phyloP scores from a whole-genome alignment of 1,140 invertebrate species.

The Bombus superbus region DNA sequence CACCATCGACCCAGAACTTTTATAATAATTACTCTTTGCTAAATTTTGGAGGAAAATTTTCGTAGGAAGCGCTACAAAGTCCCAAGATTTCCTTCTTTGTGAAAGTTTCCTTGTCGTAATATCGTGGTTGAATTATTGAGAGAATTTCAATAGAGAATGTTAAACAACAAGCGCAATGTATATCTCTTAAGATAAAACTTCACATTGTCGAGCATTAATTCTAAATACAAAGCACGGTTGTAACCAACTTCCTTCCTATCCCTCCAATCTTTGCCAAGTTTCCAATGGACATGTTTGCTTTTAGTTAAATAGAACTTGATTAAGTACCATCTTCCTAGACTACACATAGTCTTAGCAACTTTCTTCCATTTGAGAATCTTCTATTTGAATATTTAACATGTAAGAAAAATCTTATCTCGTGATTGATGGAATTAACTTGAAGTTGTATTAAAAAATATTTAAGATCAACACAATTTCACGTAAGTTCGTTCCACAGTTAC shows the following conservation, averaged over 20 bases:
- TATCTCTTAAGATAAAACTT: not conserved
- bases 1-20: no score
- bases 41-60: no score
- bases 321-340: not conserved
- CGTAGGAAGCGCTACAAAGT: not conserved
- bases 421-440: no score
- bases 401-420: not conserved
- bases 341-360: no score
- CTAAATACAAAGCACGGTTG: not conserved
- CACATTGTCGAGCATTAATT: constrained; percentile 5
- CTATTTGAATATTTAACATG: not conserved
- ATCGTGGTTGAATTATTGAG: not conserved
- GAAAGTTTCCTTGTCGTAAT: not conserved
- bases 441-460: no score
- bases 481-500: no score
- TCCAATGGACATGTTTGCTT: not conserved
- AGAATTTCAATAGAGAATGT: not conserved
- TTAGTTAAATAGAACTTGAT: not conserved
- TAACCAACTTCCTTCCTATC: not conserved
- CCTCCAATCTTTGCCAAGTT: not conserved
- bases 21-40: no score
- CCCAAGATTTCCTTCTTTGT: not conserved
- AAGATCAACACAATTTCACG: no score
- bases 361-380: no score
- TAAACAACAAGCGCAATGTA: not conserved